Evolutionary conservation across 2,113 vertebrate genomes (phyloP).

Genomic region (Numida meleagris): DNA sequence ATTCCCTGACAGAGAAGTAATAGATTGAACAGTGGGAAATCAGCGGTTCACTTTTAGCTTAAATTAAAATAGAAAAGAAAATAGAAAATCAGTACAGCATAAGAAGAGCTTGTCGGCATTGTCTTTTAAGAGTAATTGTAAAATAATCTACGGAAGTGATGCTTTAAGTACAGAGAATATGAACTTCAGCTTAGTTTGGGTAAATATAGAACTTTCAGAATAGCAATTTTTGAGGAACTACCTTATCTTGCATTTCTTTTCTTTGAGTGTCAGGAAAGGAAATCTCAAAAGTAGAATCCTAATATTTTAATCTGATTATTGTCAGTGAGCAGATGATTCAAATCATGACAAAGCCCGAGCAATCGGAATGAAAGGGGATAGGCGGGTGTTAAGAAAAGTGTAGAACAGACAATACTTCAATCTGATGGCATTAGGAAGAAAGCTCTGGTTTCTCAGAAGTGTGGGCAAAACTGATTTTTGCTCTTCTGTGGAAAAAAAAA

Average conservation of each 20-base stretch:
- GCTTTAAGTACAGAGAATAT: neutral
- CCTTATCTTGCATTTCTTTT: slow-evolving; percentile 18
- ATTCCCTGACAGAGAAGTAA: slow-evolving; percentile 25
- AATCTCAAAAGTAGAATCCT: slow-evolving; percentile 23
- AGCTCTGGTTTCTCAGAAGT: slow-evolving; percentile 9
- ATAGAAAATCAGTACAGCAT: slow-evolving; percentile 11
- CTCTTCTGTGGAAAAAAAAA: neutral
- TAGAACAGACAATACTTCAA: neutral
- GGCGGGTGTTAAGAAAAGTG: neutral
- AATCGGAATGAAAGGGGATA: neutral
- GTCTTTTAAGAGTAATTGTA: neutral
- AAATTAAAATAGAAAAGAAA: slow-evolving; percentile 49
- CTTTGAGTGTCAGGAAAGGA: neutral
- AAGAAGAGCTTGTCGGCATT: slow-evolving; percentile 31
- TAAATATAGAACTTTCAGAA: neutral
- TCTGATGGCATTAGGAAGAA: neutral
- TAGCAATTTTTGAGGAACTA: slow-evolving; percentile 37
- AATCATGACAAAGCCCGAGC: slow-evolving; percentile 33
- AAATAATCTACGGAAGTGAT: neutral
- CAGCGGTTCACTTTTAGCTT: slow-evolving; percentile 22
- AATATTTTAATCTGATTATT: slow-evolving; percentile 66
- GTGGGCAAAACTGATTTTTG: neutral
- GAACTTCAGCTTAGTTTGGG: neutral
- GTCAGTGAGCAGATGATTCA: slow-evolving; percentile 24
- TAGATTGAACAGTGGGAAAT: neutral